Evolutionary conservation across 2,113 vertebrate genomes (phyloP).

Genomic region (Arenaria interpres): DNA sequence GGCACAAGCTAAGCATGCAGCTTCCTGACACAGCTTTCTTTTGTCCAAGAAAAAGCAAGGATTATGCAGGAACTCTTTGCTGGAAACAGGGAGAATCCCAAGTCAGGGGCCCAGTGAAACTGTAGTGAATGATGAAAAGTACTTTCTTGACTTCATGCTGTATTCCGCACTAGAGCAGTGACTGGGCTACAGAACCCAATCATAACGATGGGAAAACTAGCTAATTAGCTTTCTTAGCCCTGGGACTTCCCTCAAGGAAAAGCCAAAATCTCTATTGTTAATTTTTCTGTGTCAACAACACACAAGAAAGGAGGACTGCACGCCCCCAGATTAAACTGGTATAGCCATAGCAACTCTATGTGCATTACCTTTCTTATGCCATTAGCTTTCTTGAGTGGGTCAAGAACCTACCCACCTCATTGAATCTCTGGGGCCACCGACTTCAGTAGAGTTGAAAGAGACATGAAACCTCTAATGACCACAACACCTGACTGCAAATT

Average conservation of each 20-base stretch:
- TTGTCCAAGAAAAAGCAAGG: neutral
- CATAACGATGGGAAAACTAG: accelerated
- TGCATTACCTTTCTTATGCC: neutral
- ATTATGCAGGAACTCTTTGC: accelerated
- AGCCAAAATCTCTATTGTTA: neutral
- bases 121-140: neutral
- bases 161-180: neutral
- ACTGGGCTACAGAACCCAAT: neutral
- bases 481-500: neutral
- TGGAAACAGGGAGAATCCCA: neutral
- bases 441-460: neutral
- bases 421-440: neutral
- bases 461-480: neutral
- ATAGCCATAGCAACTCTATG: neutral
- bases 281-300: neutral
- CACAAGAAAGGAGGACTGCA: neutral
- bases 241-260: neutral
- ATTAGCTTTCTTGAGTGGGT: neutral
- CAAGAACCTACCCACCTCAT: neutral
- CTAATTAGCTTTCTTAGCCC: neutral
- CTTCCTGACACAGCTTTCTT: neutral
- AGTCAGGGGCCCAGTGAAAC: accelerated
- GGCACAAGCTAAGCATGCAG: neutral
- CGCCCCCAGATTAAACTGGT: neutral
- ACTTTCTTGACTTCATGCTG: neutral